Evolutionary conservation across 2,113 vertebrate genomes (phyloP), one percentile per base, ranked within the genome.

Genomic region (Syrrhaptes paradoxus): DNA sequence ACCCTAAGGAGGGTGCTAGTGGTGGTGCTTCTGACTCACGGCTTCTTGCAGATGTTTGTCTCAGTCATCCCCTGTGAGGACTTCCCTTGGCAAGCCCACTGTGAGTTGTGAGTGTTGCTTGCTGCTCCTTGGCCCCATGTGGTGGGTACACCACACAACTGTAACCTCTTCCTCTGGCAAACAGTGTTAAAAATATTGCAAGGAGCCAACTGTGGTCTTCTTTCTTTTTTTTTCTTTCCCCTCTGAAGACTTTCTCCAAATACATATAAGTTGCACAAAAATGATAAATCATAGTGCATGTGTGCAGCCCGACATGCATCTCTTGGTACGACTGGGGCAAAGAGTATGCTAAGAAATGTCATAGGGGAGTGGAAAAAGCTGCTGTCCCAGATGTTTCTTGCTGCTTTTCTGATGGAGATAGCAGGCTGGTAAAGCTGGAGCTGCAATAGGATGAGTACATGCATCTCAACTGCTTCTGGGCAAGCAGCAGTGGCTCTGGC

Each of bases 121-220:
- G 1, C 55, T 76, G 26, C 20, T 92, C 74, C 78, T 84, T 86
- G 80, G 72, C 65, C 26, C 38, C 0, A 0, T 34, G 61, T 1
- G 46, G 46, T 0, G 4, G 61, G 51, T 87, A 90, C 45, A 72
- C 76, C 79, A 41, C 78, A 86, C 52, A 67, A 24, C 82, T 43
- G 24, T 55, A 83, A 90, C 61, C 52, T 92, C 82, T 92, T 96
- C 82, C 82, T 93, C 34, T 83, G 51, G 38, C 52, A 90, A 85
- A 67, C 75, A 81, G 61, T 18, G 59, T 73, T 74, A 63, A 90
- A 88, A 93, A 63, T 57, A 89, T n/a, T 84, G 67, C 32, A 55
- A 59, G n/a, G 45, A 89, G 43, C 48, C 21, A 90, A 18, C 55
- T 84, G 52, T 78, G 63, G 82, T 75, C 29, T 36, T 36, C 24